Conservation (phyloP, 2,797 vertebrate species). For the Xenentodon cancila region DNA sequence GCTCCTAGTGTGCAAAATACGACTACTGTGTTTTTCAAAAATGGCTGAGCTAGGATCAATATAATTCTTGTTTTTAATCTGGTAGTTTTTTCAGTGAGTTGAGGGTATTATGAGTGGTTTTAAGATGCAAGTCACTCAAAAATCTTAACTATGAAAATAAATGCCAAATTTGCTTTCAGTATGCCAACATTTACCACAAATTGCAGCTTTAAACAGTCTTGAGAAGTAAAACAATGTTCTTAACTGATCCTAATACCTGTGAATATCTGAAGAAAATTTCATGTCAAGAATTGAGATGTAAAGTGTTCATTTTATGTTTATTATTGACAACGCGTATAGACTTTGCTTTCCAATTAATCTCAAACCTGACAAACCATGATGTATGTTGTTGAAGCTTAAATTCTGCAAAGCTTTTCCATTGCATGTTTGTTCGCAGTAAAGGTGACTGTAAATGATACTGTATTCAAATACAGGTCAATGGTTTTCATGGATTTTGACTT, state of each 20-base stretch:
- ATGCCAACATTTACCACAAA: background rate
- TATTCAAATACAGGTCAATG: conserved; percentile 30
- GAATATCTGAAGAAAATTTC: no score
- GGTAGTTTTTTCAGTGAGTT: background rate
- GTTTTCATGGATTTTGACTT: conserved; percentile 5
- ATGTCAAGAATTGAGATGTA: no score
- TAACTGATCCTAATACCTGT: no score
- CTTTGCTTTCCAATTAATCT: conserved; percentile 24
- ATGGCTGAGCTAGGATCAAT: background rate
- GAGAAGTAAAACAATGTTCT: no score
- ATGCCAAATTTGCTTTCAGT: background rate
- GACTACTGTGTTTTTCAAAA: background rate
- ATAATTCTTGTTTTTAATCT: background rate
- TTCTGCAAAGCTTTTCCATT: background rate
- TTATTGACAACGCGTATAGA: no score
- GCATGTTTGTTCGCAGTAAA: background rate
- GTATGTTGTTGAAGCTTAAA: conserved; percentile 20
- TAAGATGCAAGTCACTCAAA: background rate
- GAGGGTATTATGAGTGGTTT: background rate
- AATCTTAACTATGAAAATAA: background rate
- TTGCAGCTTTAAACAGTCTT: background rate
- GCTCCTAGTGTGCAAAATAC: background rate
- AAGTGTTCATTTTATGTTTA: conserved; percentile 7
- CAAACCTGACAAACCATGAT: conserved; percentile 18
- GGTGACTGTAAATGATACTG: background rate